phyloP scores from a whole-genome alignment of 30 jellyfish, hydroid and myxozoan genomes.

The Turritopsis dohrnii region DNA sequence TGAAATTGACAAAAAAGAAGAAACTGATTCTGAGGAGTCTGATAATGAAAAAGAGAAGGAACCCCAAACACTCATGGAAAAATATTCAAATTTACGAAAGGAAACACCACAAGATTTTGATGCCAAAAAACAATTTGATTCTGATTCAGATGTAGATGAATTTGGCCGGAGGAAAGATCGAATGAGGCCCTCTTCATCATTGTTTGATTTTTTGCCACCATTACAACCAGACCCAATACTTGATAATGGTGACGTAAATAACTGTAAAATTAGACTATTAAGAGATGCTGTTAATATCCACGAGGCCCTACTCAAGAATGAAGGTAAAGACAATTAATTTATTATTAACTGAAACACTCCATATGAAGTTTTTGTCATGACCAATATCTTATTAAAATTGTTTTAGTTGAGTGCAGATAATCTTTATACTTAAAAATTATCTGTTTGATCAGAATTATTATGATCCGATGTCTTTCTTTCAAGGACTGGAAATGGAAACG shows the following conservation, averaged over 20 bases:
- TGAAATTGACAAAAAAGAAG: slow-evolving; percentile 7
- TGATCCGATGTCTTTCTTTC: not conserved
- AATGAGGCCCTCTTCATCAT: slow-evolving; percentile 78
- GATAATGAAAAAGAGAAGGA: slow-evolving; percentile 11
- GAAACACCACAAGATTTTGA: slow-evolving; percentile 22
- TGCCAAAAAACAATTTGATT: slow-evolving; percentile 13
- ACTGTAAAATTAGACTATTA: slow-evolving; percentile 48
- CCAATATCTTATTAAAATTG: too few species aligned
- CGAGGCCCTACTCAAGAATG: slow-evolving; percentile 56
- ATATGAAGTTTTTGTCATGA: not conserved
- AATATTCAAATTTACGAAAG: slow-evolving; percentile 13
- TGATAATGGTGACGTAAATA: slow-evolving; percentile 55
- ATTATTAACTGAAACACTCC: not conserved
- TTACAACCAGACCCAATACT: slow-evolving; percentile 39
- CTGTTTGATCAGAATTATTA: too few species aligned
- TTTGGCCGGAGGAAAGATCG: slow-evolving; percentile 77
- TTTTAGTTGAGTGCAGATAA: too few species aligned
- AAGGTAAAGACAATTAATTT: slow-evolving; percentile 49
- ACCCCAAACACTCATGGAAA: not conserved
- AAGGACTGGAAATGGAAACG: slow-evolving; percentile 42
- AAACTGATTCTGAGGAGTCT: slow-evolving; percentile 2
- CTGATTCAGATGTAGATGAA: slow-evolving; percentile 70
- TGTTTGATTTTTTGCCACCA: slow-evolving; percentile 69
- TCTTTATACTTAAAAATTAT: too few species aligned
- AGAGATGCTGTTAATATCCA: slow-evolving; percentile 49